These are phyloP conservation scores for Heliconius erato DNA, from an alignment of 2,888 invertebrate species.

Conservation along the genomic window DNA sequence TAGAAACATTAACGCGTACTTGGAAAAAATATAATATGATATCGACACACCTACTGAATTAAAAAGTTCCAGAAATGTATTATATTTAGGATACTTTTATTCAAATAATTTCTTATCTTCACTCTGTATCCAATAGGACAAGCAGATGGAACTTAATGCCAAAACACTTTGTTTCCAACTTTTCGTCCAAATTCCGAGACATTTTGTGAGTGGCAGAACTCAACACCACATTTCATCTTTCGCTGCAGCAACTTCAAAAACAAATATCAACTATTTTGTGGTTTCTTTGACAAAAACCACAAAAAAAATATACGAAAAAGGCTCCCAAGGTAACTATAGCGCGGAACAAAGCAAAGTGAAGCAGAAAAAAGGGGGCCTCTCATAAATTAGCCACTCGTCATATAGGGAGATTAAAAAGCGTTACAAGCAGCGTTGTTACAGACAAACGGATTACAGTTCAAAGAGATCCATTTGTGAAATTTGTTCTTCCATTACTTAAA, in stretches of 20 bases:
- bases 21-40: too few species aligned
- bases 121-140: too few species aligned
- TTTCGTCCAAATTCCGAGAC: too few species aligned
- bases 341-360: background rate
- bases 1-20: background rate
- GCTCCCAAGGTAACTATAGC: conserved; percentile 3
- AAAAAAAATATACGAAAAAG: background rate
- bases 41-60: background rate
- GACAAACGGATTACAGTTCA: conserved; percentile 60
- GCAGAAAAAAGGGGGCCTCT: conserved; percentile 11
- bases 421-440: conserved; percentile 45
- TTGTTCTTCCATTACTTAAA: conserved; percentile 68
- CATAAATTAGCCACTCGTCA: conserved; percentile 31
- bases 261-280: too few species aligned
- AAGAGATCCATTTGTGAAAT: conserved; percentile 62
- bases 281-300: background rate
- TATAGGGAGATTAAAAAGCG: conserved; percentile 38
- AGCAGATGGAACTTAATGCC: too few species aligned
- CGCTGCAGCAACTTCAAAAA: too few species aligned
- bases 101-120: too few species aligned
- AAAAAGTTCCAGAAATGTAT: too few species aligned
- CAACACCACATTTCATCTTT: background rate
- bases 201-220: background rate
- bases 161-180: too few species aligned
- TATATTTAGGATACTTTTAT: too few species aligned